Evolutionary conservation across 2,113 vertebrate species (phyloP).

Genomic region (Hemiprocne comata): DNA sequence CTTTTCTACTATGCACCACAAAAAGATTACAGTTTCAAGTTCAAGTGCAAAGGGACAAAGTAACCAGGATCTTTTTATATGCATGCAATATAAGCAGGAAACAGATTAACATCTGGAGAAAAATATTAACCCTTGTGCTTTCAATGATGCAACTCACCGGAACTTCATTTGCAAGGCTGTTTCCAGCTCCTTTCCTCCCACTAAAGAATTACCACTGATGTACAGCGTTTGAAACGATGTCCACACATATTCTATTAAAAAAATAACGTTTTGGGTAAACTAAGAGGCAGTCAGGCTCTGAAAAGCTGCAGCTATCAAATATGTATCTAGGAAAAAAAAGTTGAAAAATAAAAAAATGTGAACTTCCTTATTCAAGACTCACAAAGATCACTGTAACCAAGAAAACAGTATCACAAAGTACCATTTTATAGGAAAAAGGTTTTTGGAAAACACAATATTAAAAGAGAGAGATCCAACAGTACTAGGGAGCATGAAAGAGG

Average conservation of each 20-base stretch:
- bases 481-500: neutral
- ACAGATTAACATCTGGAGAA: conserved; percentile 21
- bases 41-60: conserved; percentile 50
- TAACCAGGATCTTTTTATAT: conserved; percentile 23
- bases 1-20: neutral
- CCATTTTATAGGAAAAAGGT: neutral
- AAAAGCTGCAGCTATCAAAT: neutral
- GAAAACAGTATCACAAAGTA: neutral
- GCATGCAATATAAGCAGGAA: conserved; percentile 42
- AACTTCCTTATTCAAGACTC: neutral
- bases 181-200: neutral
- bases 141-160: neutral
- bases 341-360: no score
- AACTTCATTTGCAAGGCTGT: neutral
- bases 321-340: neutral
- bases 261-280: neutral
- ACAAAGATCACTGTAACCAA: neutral
- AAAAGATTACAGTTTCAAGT: conserved; percentile 31
- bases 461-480: neutral
- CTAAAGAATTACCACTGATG: neutral
- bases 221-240: neutral
- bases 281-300: neutral
- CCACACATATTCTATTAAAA: neutral
- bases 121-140: conserved; percentile 26
- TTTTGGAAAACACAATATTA: neutral